Conservation (phyloP, 2,797 vertebrate species). For the Botia almorhae region DNA sequence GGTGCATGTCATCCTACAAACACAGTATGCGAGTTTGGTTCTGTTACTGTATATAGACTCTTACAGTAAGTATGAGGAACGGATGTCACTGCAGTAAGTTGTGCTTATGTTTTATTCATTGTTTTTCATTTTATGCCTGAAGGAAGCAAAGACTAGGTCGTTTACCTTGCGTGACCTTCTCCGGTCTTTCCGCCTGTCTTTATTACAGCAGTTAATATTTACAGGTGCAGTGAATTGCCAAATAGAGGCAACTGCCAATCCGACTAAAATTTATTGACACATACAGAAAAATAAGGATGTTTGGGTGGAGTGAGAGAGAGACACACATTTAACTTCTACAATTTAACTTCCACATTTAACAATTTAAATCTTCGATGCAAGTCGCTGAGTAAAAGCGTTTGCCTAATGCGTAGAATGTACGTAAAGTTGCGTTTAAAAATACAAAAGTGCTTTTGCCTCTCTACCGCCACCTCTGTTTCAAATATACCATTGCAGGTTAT, state of each 20-base stretch:
- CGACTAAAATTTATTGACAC: too few relatives aligned
- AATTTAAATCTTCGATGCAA: too few relatives aligned
- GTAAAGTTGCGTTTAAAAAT: too few relatives aligned
- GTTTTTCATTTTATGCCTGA: conserved; percentile 5
- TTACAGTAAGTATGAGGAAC: background rate
- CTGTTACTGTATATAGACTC: background rate
- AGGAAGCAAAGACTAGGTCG: background rate
- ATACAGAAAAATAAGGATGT: too few relatives aligned
- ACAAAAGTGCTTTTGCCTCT: too few relatives aligned
- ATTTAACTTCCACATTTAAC: too few relatives aligned
- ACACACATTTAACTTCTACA: background rate
- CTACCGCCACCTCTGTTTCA: too few relatives aligned
- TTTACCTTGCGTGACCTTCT: background rate
- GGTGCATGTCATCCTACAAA: background rate
- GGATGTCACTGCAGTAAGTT: background rate
- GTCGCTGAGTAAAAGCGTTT: too few relatives aligned
- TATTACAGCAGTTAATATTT: conserved; percentile 4
- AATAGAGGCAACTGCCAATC: background rate
- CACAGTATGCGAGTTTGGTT: background rate
- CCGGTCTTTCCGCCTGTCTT: background rate
- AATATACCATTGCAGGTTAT: too few relatives aligned
- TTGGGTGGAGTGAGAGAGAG: too few relatives aligned
- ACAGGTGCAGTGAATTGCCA: background rate
- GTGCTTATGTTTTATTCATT: conserved; percentile 12
- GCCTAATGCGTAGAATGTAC: too few relatives aligned